Percentiles rank a stretch among this genome's conserved stretches.
These are phyloP conservation scores for Caenorhabditis latens DNA, from an alignment of 1,140 invertebrate genomes.

Conservation along the genomic window DNA sequence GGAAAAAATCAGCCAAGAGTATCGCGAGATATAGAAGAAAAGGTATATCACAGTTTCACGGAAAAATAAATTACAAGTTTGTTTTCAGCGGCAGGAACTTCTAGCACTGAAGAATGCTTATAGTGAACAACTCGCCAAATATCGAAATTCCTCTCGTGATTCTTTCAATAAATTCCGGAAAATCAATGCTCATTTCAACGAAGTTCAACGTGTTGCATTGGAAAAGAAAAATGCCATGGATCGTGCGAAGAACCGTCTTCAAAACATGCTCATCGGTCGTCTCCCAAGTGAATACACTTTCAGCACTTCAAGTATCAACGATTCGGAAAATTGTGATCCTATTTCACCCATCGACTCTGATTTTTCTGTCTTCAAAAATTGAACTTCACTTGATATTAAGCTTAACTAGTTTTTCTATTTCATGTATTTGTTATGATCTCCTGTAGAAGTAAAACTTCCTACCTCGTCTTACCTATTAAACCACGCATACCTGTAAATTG, in stretches of 20 bases:
- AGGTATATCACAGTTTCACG: not conserved
- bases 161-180: not conserved
- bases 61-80: not conserved
- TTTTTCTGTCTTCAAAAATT: constrained; percentile 21
- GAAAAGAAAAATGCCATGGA: constrained; percentile 7
- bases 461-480: no score
- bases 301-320: constrained; percentile 3
- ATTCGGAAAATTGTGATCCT: constrained; percentile 35
- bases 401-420: not conserved
- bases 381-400: not conserved
- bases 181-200: not conserved
- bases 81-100: constrained; percentile 13
- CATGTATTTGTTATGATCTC: not conserved
- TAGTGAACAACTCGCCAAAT: not conserved
- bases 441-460: no score
- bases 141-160: not conserved
- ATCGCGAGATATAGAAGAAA: not conserved
- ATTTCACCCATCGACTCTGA: not conserved
- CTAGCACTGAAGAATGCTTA: constrained; percentile 8
- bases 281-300: constrained; percentile 38
- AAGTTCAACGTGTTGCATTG: not conserved
- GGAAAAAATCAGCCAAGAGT: not conserved
- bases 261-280: not conserved
- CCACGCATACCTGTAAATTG: no score
- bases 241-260: not conserved